These are phyloP conservation scores for Sarcoramphus papa DNA, from an alignment of 2,797 vertebrate species.

Conservation along the genomic window DNA sequence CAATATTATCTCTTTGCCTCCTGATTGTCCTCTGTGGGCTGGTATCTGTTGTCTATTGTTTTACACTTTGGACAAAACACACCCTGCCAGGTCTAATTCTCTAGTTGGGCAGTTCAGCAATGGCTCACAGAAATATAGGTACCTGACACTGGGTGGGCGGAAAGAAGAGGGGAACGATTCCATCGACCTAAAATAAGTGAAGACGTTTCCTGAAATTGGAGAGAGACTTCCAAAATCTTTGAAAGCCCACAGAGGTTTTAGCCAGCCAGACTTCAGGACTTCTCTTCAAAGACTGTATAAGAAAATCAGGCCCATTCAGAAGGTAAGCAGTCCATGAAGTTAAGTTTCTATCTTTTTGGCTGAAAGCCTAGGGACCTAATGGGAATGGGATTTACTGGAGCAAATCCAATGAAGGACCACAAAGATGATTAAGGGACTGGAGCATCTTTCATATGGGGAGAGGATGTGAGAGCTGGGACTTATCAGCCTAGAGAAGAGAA, in stretches of 20 bases:
- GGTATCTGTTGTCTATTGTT: neutral
- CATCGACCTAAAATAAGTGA: neutral
- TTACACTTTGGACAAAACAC: neutral
- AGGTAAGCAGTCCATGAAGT: neutral
- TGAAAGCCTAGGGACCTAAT: neutral
- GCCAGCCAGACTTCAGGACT: neutral
- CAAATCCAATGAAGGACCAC: neutral
- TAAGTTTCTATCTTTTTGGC: neutral
- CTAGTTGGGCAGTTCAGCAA: neutral
- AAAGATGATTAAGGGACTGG: neutral
- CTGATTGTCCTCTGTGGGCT: neutral
- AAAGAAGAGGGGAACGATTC: neutral
- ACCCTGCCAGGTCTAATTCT: neutral
- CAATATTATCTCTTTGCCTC: neutral
- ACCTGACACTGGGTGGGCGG: neutral
- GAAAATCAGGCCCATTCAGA: neutral
- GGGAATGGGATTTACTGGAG: neutral
- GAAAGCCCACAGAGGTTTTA: neutral
- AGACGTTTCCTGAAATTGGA: neutral
- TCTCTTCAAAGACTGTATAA: neutral
- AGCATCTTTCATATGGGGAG: neutral
- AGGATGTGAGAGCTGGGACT: neutral
- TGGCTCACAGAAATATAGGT: neutral
- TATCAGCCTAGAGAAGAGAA: neutral
- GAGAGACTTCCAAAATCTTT: neutral